Evolutionary conservation across 2,888 invertebrate genomes (phyloP), one percentile per base, ranked within the genome.

Genomic region (Rhynchonema sp.): DNA sequence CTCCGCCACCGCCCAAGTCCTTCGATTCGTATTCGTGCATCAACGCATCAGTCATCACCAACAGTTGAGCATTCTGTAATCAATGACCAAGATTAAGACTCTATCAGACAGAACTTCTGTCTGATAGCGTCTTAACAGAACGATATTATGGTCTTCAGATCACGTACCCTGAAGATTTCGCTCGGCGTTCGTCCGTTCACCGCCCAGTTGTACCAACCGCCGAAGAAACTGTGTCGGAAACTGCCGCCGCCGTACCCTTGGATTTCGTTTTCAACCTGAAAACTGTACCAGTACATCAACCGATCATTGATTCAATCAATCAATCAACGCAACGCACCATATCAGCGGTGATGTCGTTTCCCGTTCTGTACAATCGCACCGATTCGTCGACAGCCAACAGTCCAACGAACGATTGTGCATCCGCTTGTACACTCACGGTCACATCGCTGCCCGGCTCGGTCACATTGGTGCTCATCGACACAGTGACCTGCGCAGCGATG

Each of bases 331-430:
- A 17, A n/a, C 66, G 58, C 66, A 76, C 77, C 69, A 76, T 70
- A 27, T 71, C 77, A 67, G 78, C 70, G 54, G 81, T 78, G 65
- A 83, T 78, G 69, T 83, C 82, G 69, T 85, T 83, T 69, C 86
- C 86, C 23, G 80, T 79, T 69, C 83, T 83, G 20, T 88, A 76
- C 17, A 84, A 72, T 2, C 83, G 73, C 2, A 86, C 85, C 71
- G 84, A 84, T 73, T 88, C 84, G 75, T 94, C 92, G 13, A 88
- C 84, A 0, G 87, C 92, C 64, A 92, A 77, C 13, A 94, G 75
- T 2, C 87, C 89, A n/a, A 91, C 84, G 67, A 83, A 83, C 0
- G 92, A 88, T 66, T 88, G 84, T 0, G 87, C 83, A 71, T 85
- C 86, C 0, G 91, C 84, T 27, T 80, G 78, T 20, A 92, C 82